These are phyloP conservation scores for Homarus gammarus DNA, from an alignment of 2,888 invertebrate genomes.

Conservation along the genomic window DNA sequence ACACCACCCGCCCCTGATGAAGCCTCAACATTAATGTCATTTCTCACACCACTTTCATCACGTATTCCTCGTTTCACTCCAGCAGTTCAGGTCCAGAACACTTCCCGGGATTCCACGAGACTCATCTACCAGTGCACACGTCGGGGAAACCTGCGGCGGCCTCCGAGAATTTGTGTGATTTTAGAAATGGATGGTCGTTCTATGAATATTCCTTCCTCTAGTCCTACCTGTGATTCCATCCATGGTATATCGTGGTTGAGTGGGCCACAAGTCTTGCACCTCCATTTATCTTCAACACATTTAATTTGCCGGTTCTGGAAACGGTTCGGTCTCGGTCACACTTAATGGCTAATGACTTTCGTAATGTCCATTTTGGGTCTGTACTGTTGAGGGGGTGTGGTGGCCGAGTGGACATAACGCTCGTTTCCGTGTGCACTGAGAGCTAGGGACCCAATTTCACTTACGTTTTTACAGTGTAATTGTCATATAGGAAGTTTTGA, in stretches of 20 bases:
- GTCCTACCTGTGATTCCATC: background rate
- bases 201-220: background rate
- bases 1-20: background rate
- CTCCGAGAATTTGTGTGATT: background rate
- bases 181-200: background rate
- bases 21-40: background rate
- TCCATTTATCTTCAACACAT: background rate
- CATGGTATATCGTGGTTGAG: background rate
- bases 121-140: background rate
- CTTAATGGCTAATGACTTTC: no score
- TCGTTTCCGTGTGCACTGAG: no score
- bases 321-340: no score
- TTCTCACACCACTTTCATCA: conserved; percentile 7
- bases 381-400: no score
- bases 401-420: no score
- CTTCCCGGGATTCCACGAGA: background rate
- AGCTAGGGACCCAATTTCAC: no score
- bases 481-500: no score
- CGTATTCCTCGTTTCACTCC: background rate
- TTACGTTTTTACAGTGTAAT: no score
- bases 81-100: background rate
- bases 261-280: background rate
- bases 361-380: no score
- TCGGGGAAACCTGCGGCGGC: background rate
- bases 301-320: no score